These are phyloP conservation scores for human (Homo sapiens) DNA, from an alignment of 2,113 vertebrate genomes.

Conservation along the genomic window DNA sequence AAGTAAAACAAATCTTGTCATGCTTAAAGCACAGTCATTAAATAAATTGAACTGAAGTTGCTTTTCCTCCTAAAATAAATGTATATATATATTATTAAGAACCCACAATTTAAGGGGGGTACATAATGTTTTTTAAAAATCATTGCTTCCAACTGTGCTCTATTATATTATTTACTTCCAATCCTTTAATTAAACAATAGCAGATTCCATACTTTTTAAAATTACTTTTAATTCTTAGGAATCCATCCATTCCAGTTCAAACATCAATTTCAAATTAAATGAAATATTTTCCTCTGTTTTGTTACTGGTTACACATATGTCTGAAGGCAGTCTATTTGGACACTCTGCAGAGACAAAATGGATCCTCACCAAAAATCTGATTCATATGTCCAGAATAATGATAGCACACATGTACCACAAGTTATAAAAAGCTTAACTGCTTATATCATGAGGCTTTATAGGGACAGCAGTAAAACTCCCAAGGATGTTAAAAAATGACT, in stretches of 20 bases:
- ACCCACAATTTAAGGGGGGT: not conserved
- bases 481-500: not conserved
- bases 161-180: not conserved
- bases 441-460: not conserved
- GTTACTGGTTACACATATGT: not conserved
- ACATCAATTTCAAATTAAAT: not conserved
- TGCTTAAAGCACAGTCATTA: not conserved
- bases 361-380: not conserved
- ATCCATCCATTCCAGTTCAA: not conserved
- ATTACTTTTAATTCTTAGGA: not conserved
- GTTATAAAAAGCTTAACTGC: not conserved
- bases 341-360: not conserved
- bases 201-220: not conserved
- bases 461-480: not conserved
- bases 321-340: not conserved
- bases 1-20: not conserved
- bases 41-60: not conserved
- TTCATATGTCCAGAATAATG: not conserved
- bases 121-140: not conserved
- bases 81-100: not conserved
- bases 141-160: not conserved
- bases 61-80: not conserved
- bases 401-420: not conserved
- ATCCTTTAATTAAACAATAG: not conserved
- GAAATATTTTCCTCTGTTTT: not conserved